Conservation (phyloP, 1,140 invertebrate species). For the Elysia chlorotica region DNA sequence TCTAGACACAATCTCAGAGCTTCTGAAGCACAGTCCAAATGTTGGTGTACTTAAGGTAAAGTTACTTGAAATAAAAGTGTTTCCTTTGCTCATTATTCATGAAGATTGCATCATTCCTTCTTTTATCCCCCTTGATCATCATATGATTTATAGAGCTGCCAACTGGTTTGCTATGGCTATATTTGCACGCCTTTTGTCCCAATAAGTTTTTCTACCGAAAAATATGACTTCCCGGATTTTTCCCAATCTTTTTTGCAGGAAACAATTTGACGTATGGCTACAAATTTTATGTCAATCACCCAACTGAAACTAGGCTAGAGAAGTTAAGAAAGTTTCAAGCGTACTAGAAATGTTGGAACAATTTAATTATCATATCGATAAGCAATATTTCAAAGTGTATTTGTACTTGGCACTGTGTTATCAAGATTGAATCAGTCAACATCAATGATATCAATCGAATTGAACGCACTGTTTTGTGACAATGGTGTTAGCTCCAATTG, state of each 20-base stretch:
- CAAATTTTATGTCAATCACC: too few relatives aligned
- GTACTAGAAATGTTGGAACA: too few relatives aligned
- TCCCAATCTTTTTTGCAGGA: not conserved
- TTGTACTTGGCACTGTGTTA: too few relatives aligned
- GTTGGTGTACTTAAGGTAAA: slow-evolving; percentile 80
- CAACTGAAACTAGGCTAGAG: too few relatives aligned
- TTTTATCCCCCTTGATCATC: not conserved
- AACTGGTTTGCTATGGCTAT: not conserved
- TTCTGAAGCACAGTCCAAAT: slow-evolving; percentile 82
- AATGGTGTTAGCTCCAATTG: too few relatives aligned
- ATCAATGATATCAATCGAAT: too few relatives aligned
- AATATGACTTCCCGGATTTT: not conserved
- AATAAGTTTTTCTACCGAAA: not conserved
- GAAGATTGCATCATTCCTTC: not conserved
- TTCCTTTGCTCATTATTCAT: not conserved
- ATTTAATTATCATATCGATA: too few relatives aligned
- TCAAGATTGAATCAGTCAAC: too few relatives aligned
- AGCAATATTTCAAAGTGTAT: too few relatives aligned
- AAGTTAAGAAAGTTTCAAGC: too few relatives aligned
- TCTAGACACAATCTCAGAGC: slow-evolving; percentile 79
- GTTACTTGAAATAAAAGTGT: slow-evolving; percentile 17
- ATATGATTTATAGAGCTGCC: not conserved
- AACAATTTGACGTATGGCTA: too few relatives aligned
- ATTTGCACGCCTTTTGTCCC: not conserved
- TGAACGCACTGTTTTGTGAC: too few relatives aligned